These are phyloP conservation scores for Adelosebastes latens DNA, from an alignment of 2,797 vertebrate genomes.

Conservation along the genomic window DNA sequence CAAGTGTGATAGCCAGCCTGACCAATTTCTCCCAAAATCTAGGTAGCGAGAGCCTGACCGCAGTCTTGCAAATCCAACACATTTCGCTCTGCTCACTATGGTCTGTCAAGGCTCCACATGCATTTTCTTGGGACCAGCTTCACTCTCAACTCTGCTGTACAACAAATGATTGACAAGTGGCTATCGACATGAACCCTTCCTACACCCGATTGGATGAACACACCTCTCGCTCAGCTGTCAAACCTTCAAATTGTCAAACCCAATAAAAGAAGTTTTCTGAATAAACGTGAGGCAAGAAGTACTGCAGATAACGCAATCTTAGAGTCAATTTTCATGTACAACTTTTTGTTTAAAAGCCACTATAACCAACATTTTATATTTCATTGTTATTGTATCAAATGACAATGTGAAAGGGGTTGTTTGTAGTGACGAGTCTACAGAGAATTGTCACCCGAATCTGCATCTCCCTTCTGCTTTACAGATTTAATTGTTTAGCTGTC, in stretches of 20 bases:
- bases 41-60: not conserved
- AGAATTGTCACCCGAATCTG: not conserved
- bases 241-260: slow-evolving; percentile 6
- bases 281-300: not conserved
- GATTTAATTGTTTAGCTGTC: not conserved
- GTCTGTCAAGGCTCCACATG: slow-evolving; percentile 3
- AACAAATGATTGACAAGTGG: slow-evolving; percentile 15
- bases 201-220: not conserved
- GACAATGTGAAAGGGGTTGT: not conserved
- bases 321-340: not conserved
- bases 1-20: not conserved
- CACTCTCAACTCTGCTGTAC: not conserved
- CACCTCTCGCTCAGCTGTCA: not conserved
- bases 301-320: not conserved
- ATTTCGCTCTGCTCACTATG: not conserved
- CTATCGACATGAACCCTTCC: not conserved
- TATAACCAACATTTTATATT: not conserved
- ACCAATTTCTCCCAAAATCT: not conserved
- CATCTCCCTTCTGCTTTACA: not conserved
- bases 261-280: not conserved
- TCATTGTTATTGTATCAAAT: not conserved
- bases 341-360: not conserved
- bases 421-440: not conserved
- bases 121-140: not conserved
- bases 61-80: not conserved